Base-by-base conservation (phyloP, 2,797 vertebrate species). In the Lacerta agilis region DNA sequence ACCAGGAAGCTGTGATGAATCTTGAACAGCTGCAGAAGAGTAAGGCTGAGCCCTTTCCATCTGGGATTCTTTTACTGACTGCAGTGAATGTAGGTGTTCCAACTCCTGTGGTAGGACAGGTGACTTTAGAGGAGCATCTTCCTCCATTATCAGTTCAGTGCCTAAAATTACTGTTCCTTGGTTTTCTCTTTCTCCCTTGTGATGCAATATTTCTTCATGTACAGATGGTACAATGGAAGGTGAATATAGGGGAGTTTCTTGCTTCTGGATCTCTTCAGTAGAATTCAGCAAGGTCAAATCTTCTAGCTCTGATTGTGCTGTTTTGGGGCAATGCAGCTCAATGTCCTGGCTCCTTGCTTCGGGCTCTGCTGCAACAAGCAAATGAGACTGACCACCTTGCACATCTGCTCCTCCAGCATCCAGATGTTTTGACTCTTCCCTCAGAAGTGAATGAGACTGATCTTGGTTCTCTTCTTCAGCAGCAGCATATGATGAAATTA, bases 1-100 rank as follows among this genome's bases (percentile, higher is more conserved):
- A 87, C 81, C 85, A 61, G 36, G 64, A 25, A 3, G 43, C 67
- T 85, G 69, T 6, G 88, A 83, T 72, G 94, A 87, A 85, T 93
- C 93, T 49, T 93, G 93, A 6, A 90, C 92, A 90, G 93, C 86
- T 86, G 41, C n/a, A 85, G 93, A 77, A 64, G 77, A 67, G 61
- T 3, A 77, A 1, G 33, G 23, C 1, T n/a, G 61, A 25, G n/a
- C 20, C 36, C 78, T 85, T 86, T 94, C 85, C 20, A 80, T 79
- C 79, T 88, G 69, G 66, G 77, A 85, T 81, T 94, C 88, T 5
- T 41, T 76, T 79, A 9, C 38, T 73, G 76, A 25, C 17, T 64
- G 66, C 58, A 91, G 81, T 55, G 89, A 79, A 82, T 43, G 18
- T 20, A 79, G 45, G 11, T 49, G 79, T 84, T 88, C 91, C 17